Evolutionary conservation across 92 coral and sea anemone genomes (phyloP), one percentile per base, ranked within the genome.

Genomic region (Palythoa caribaeorum): DNA sequence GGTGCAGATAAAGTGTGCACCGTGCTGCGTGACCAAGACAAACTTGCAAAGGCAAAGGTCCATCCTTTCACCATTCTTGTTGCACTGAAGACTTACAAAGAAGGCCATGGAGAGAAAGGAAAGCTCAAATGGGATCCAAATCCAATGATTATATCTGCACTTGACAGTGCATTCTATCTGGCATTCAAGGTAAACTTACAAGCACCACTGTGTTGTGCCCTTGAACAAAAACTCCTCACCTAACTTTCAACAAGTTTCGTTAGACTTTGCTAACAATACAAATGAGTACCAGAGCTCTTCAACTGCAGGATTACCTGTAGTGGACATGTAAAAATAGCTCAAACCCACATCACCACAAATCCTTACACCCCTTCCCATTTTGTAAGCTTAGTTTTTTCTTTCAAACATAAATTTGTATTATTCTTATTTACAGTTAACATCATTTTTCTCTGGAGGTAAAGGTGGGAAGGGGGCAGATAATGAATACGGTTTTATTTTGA

Each of bases 81-180:
- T 50, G 97, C 99, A 38, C 76, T 97, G 88, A 95, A 94, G 81
- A 95, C 89, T 73, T 97, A 97, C 59, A 83, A 80, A 66, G 93
- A 90, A 47, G 98, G 99, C 10, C 99, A 94, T 74, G 99, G 98
- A 0, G 98, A 97, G 12, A 94, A 92, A 83, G 99, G 99, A 55
- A 95, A 89, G 28, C 91, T 97, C 36, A 74, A 81, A 1, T 97
- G 99, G 99, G 73, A 79, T 9, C 97, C 99, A 37, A 90, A 86
- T 80, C 78, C 87, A 78, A 81, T 75, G 77, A 90, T 97, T 35
- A 88, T 87, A 38, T 77, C 92, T 11, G 99, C 99, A 68, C 87
- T 97, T 57, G 97, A 97, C 83, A 92, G 89, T 1, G 99, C 99
- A 60, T 97, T 93, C 63, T 95, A 97, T 83, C 8, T 73, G 79